phyloP scores from a whole-genome alignment of 2,113 vertebrate genomes.

The Rhinolophus sinicus region DNA sequence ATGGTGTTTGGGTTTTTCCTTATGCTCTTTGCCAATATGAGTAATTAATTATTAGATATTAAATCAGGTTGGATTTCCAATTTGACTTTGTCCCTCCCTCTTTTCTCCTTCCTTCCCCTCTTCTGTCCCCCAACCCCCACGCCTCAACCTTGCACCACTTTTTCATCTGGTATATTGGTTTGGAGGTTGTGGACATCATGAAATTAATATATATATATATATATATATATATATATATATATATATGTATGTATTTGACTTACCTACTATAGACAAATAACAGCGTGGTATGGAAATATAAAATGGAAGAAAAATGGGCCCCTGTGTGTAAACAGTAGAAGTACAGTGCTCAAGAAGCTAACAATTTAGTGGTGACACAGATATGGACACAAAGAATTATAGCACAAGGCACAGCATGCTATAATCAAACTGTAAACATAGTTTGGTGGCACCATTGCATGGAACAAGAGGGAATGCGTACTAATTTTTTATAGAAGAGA shows the following conservation, averaged over 20 bases:
- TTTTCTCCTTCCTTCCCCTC: not conserved
- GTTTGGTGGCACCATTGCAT: not conserved
- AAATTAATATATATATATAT: not conserved
- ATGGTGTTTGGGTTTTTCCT: not conserved
- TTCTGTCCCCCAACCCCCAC: not conserved
- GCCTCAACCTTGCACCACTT: not conserved
- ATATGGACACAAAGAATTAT: not conserved
- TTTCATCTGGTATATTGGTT: slow-evolving; percentile 35
- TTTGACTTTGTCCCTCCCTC: not conserved
- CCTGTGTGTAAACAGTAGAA: not conserved
- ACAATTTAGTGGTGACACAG: not conserved
- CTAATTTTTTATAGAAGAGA: not conserved
- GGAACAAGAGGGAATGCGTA: not conserved
- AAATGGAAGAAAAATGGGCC: not conserved
- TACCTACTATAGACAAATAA: not conserved
- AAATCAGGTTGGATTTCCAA: not conserved
- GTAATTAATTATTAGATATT: not conserved
- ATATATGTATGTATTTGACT: not conserved
- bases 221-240: too few relatives aligned
- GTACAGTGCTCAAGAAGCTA: not conserved
- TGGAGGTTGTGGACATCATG: not conserved
- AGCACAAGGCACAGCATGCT: not conserved
- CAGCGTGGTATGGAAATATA: not conserved
- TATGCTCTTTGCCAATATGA: not conserved
- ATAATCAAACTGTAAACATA: not conserved